Base-by-base conservation (phyloP, 23 tunicate species). In the Halocynthia aurantium region DNA sequence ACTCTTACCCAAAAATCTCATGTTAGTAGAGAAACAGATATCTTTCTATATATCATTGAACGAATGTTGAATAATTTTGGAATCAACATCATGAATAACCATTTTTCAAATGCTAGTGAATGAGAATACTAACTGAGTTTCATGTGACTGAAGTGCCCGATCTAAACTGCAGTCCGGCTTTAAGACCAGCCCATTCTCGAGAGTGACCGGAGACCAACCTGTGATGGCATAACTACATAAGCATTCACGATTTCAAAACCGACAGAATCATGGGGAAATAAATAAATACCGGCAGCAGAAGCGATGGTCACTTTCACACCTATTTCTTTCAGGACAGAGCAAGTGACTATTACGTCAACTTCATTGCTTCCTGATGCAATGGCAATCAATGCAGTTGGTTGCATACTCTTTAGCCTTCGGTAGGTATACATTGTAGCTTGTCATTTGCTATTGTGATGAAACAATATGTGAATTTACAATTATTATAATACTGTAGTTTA, bases 191-290 rank as follows among this genome's bases (percentile, higher is more conserved):
- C 84, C 84, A 54, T 71, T 50, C 18, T 68, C 52, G 7, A 81
- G 69, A 7, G 84, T 81, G 7, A 81, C 84, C 19, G 78, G 62
- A 6, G 79, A 81, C 84, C 84, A 81, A 12, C 84, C 84, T 81
- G 19, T 64, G 44, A 52, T 5, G 69, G n/a, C 49, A 18, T 15
- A 68, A 22, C 5, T 11, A 5, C 13, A 12, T 68, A 21, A 67
- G 72, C 11, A n/a, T n/a, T n/a, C 63, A 58, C 17, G 17, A n/a
- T 13, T n/a, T 58, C 63, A 58, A 4, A 1, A 58, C 63, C 17
- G n/a, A 58, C 63, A 58, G n/a, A 58, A 58, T 2, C 15, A 58
- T 4, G 4, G 17, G 63, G 63, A n/a, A 57, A 57, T 57, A 10
- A 10, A 11, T 9, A 44, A 77, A 55, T 81, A 81, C 84, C 84